These are phyloP conservation scores for Brassicogethes aeneus DNA, from an alignment of 2,888 invertebrate genomes.

Conservation along the genomic window DNA sequence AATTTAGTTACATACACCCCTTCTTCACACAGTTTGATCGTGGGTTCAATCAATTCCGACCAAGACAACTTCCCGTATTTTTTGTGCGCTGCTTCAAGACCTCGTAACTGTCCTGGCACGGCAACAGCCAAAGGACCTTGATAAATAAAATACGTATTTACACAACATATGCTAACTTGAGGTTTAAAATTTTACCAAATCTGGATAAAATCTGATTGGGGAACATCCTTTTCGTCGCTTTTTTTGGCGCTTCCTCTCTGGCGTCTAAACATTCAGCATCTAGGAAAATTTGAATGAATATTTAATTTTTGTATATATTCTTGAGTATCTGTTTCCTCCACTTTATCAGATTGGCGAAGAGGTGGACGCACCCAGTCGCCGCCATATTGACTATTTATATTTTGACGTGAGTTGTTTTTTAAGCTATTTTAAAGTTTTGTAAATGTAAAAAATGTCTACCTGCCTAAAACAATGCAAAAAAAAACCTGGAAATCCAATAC, in stretches of 20 bases:
- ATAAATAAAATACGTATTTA: not conserved
- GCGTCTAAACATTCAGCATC: conserved; percentile 58
- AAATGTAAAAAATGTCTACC: too few species aligned
- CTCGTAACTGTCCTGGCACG: conserved; percentile 83
- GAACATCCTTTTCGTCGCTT: conserved; percentile 62
- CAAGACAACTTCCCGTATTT: conserved; percentile 66
- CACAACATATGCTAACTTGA: too few species aligned
- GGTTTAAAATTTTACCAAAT: not conserved
- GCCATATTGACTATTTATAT: too few species aligned
- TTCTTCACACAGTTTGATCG: conserved; percentile 58
- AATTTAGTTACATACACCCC: conserved; percentile 61
- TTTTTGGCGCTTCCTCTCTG: conserved; percentile 66
- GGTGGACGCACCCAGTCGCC: too few species aligned
- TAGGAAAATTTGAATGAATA: too few species aligned
- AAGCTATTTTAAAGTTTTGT: too few species aligned
- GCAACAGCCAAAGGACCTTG: conserved; percentile 56
- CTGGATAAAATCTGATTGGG: conserved; percentile 7
- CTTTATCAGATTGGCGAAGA: too few species aligned
- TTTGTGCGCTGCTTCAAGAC: conserved; percentile 68
- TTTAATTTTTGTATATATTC: too few species aligned
- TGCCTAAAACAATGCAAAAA: too few species aligned
- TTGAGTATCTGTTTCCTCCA: too few species aligned
- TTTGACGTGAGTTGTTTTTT: too few species aligned
- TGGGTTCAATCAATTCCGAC: conserved; percentile 65
- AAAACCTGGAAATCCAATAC: too few species aligned